Evolutionary conservation across 1,140 invertebrate genomes (phyloP).

Genomic region (Dendrolimus punctatus): DNA sequence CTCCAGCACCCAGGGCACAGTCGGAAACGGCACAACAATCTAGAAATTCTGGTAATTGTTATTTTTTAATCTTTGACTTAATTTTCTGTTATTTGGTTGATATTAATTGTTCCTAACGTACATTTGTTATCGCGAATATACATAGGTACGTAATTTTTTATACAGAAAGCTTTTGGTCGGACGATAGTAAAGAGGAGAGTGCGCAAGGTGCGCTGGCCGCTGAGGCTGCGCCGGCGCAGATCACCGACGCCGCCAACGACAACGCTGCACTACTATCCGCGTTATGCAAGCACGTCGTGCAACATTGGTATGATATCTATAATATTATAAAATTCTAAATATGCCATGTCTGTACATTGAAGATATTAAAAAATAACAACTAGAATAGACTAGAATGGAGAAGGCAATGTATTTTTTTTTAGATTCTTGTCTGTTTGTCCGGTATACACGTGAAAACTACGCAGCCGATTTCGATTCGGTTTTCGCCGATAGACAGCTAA

Average conservation of each 20-base stretch:
- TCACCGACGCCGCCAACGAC: constrained; percentile 40
- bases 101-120: no score
- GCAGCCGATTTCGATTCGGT: no score
- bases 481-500: no score
- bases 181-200: constrained; percentile 44
- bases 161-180: constrained; percentile 64
- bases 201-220: constrained; percentile 9
- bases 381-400: no score
- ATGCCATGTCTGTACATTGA: no score
- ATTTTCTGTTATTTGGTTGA: neutral
- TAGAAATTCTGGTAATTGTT: constrained; percentile 37
- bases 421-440: no score
- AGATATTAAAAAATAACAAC: no score
- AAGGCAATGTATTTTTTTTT: no score
- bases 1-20: constrained; percentile 55
- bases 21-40: constrained; percentile 57
- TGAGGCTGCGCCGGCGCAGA: constrained; percentile 25
- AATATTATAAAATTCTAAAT: neutral
- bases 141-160: neutral
- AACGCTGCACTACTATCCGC: constrained; percentile 49
- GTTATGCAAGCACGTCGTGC: constrained; percentile 58
- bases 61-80: neutral
- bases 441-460: no score
- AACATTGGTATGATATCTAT: constrained; percentile 43
- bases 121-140: no score